Percentiles rank a stretch among this genome's conserved stretches.
These are phyloP conservation scores for Myodes glareolus DNA, from an alignment of 2,113 vertebrate species.

Conservation along the genomic window DNA sequence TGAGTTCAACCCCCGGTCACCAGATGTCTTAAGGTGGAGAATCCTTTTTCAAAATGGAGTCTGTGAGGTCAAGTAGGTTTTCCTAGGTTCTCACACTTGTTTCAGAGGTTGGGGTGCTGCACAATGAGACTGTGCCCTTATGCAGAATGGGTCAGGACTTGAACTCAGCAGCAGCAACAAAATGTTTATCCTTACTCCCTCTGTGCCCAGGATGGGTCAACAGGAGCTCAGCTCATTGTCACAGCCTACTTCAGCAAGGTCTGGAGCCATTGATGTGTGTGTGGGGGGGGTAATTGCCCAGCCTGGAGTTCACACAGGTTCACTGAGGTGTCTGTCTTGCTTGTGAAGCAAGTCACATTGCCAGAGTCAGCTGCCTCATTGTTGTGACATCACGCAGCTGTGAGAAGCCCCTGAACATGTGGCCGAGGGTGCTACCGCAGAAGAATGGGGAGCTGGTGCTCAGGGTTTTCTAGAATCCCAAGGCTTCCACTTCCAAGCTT, in stretches of 20 bases:
- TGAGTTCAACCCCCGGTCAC: too few species aligned
- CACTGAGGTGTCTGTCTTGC: background rate
- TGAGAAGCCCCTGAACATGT: background rate
- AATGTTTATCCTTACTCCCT: too few species aligned
- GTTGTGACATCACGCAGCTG: rapidly evolving
- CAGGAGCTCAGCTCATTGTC: rapidly evolving
- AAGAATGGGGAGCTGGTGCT: background rate
- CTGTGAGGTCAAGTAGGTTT: too few species aligned
- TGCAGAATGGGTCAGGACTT: rapidly evolving
- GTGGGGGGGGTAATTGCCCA: background rate
- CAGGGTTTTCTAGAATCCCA: background rate
- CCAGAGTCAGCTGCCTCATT: background rate
- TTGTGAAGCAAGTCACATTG: background rate
- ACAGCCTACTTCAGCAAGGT: background rate
- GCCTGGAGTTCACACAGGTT: background rate
- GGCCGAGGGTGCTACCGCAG: background rate
- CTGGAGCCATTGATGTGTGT: rapidly evolving
- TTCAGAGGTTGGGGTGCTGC: background rate
- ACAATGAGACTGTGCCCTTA: background rate
- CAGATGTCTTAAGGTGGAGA: too few species aligned
- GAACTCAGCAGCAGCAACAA: background rate
- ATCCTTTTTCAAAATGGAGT: too few species aligned
- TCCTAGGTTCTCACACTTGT: too few species aligned
- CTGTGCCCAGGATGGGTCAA: rapidly evolving
- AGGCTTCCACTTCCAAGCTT: background rate